Percentiles rank a stretch among this genome's conserved stretches.
phyloP scores from a whole-genome alignment of 2,113 vertebrate genomes.

The Coturnix japonica region DNA sequence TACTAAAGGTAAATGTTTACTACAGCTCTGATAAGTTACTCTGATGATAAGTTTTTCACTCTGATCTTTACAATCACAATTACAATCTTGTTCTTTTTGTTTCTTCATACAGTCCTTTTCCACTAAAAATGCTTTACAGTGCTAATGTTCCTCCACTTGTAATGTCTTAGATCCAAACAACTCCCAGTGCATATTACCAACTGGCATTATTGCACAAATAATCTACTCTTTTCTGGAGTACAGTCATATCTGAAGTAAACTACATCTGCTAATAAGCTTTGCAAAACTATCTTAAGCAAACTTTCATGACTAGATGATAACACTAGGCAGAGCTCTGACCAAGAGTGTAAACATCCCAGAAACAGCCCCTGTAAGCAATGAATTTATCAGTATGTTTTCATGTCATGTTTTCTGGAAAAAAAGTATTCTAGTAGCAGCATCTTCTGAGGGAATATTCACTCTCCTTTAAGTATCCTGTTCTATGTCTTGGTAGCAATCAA shows the following conservation, averaged over 20 bases:
- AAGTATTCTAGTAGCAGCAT: slow-evolving; percentile 3
- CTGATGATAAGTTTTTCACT: background rate
- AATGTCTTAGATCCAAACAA: slow-evolving; percentile 10
- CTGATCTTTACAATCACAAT: background rate
- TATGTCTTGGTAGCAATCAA: background rate
- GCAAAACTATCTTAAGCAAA: slow-evolving; percentile 1
- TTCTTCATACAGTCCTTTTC: background rate
- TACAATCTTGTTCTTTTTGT: background rate
- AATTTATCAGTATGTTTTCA: background rate
- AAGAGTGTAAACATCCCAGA: slow-evolving; percentile 21
- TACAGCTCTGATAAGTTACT: background rate
- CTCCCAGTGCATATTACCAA: slow-evolving; percentile 23
- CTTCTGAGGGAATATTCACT: background rate
- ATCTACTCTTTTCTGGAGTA: background rate
- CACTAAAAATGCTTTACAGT: slow-evolving; percentile 17
- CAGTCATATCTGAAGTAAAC: background rate
- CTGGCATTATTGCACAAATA: background rate
- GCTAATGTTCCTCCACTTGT: background rate
- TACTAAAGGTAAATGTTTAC: background rate
- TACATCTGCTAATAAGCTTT: background rate
- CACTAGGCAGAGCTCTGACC: background rate
- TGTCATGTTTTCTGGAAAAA: slow-evolving; percentile 11
- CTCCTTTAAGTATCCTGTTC: background rate
- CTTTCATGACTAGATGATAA: background rate
- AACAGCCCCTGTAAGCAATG: slow-evolving; percentile 6